These are phyloP conservation scores for Choristoneura rosaceana DNA, from an alignment of 2,888 invertebrate genomes.

Conservation along the genomic window DNA sequence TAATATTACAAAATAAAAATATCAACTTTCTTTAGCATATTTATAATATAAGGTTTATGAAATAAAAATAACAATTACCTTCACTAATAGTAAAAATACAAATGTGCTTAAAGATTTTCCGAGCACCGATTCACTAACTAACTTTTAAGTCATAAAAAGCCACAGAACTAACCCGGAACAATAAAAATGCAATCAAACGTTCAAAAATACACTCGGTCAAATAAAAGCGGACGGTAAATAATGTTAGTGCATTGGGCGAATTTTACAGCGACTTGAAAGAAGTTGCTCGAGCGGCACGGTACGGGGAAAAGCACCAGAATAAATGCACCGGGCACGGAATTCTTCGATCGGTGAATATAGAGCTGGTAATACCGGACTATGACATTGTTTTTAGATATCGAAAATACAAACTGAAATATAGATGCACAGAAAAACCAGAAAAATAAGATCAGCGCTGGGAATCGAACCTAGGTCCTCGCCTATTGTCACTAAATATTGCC, in stretches of 20 bases:
- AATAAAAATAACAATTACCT: too few relatives aligned
- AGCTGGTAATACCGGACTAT: slow-evolving; percentile 53
- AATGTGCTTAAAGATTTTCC: background rate
- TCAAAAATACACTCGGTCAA: slow-evolving; percentile 54
- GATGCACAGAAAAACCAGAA: too few relatives aligned
- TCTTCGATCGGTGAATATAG: slow-evolving; percentile 50
- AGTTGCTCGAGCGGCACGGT: slow-evolving; percentile 48
- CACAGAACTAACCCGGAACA: slow-evolving; percentile 5
- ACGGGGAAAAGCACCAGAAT: slow-evolving; percentile 78
- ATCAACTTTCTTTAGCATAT: too few relatives aligned
- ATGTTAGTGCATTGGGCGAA: slow-evolving; percentile 32
- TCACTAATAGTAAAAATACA: too few relatives aligned
- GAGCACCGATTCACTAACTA: background rate
- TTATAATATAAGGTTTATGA: too few relatives aligned
- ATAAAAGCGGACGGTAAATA: slow-evolving; percentile 55
- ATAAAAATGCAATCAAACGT: slow-evolving; percentile 34
- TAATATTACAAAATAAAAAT: too few relatives aligned
- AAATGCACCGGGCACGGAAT: slow-evolving; percentile 68
- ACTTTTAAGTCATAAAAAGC: background rate
- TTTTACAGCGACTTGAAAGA: slow-evolving; percentile 32
- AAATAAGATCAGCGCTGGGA: too few relatives aligned
- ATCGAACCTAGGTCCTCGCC: too few relatives aligned
- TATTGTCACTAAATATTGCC: too few relatives aligned
- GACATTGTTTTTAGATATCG: too few relatives aligned
- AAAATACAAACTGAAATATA: too few relatives aligned